Percentiles rank a stretch among this genome's conserved stretches.
These are phyloP conservation scores for Tragelaphus oryx DNA, from an alignment of 2,797 vertebrate genomes.

Conservation along the genomic window DNA sequence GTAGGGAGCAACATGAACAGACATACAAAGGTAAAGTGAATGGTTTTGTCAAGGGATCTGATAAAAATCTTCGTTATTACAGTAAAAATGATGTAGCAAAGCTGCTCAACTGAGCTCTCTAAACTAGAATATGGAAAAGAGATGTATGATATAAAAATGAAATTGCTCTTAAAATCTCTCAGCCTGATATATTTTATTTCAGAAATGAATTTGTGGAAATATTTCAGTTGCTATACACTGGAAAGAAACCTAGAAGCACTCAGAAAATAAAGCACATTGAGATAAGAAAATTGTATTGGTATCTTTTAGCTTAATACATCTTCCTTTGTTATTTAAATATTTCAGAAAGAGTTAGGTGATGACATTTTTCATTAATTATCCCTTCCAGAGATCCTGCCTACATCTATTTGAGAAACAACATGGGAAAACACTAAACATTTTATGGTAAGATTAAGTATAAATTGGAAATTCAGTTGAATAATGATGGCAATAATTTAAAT, in stretches of 20 bases:
- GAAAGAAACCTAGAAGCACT: slow-evolving; percentile 21
- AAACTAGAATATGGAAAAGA: slow-evolving; percentile 8
- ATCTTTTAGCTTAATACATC: not conserved
- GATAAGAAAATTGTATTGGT: slow-evolving; percentile 20
- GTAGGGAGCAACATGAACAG: not conserved
- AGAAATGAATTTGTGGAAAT: slow-evolving; percentile 33
- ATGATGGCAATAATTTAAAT: not conserved
- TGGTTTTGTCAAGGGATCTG: not conserved
- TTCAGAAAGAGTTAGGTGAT: not conserved
- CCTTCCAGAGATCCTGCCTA: not conserved
- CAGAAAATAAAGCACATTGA: not conserved
- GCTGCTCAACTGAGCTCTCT: not conserved
- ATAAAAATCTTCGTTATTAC: slow-evolving; percentile 15
- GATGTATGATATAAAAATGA: not conserved
- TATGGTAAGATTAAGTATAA: slow-evolving; percentile 25
- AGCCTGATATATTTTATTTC: slow-evolving; percentile 36
- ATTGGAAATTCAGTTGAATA: slow-evolving; percentile 16
- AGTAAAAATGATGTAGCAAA: not conserved
- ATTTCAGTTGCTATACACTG: not conserved
- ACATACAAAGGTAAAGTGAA: not conserved
- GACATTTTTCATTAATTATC: not conserved
- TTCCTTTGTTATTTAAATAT: slow-evolving; percentile 11
- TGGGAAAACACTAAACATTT: not conserved
- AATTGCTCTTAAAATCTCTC: slow-evolving; percentile 50
- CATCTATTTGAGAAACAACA: slow-evolving; percentile 20